Conservation (phyloP, 2,888 invertebrate genomes). For the Onchidella celtica region DNA sequence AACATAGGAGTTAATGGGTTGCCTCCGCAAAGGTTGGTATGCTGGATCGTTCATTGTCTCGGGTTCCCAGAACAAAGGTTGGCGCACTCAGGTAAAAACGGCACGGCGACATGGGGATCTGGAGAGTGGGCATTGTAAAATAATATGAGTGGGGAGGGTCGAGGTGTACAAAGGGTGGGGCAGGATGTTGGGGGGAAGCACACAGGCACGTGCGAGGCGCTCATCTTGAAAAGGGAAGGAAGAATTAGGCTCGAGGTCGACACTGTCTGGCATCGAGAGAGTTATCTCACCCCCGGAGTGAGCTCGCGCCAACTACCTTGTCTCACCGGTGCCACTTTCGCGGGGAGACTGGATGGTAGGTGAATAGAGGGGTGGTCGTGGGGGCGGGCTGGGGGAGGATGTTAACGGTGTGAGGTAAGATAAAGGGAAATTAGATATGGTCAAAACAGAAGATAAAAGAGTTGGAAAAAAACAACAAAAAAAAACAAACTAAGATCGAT, state of each 20-base stretch:
- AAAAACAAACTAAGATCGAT: neutral
- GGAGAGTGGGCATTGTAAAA: neutral
- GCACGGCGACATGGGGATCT: neutral
- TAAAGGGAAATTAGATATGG: slow-evolving; percentile 5
- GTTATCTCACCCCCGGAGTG: too few relatives aligned
- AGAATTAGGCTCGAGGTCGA: too few relatives aligned
- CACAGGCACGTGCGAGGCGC: slow-evolving; percentile 26
- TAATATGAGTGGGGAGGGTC: slow-evolving; percentile 30
- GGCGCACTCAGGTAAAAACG: slow-evolving; percentile 2
- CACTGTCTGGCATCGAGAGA: too few relatives aligned
- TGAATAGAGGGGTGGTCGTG: neutral
- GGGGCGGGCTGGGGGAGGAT: neutral
- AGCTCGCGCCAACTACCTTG: too few relatives aligned
- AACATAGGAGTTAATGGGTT: neutral
- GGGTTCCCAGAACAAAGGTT: neutral
- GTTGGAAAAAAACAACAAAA: neutral
- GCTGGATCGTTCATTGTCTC: slow-evolving; percentile 19
- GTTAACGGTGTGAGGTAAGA: neutral
- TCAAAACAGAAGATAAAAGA: neutral
- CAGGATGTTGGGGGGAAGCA: slow-evolving; percentile 9
- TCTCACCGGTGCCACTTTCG: too few relatives aligned
- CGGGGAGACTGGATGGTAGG: too few relatives aligned
- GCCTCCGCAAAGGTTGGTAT: neutral
- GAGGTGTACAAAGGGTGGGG: slow-evolving; percentile 1
- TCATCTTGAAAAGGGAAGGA: slow-evolving; percentile 41